Evolutionary conservation across 2,113 vertebrate species (phyloP).

Genomic region (Melanerpes formicivorus): DNA sequence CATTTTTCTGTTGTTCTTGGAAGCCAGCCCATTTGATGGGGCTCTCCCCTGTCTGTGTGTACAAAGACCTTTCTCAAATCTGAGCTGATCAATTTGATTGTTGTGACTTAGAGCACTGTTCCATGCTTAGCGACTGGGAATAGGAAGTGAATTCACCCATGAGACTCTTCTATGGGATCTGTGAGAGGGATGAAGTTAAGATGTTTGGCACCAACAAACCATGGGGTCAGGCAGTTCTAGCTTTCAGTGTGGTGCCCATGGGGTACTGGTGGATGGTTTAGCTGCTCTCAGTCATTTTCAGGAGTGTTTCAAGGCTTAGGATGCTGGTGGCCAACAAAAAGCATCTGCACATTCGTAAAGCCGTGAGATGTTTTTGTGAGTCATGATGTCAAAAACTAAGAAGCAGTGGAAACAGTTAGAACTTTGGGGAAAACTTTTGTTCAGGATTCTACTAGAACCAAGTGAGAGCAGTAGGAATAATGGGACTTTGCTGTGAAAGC

Average conservation of each 20-base stretch:
- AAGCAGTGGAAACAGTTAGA: not conserved
- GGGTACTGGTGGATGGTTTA: not conserved
- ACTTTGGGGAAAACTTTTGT: not conserved
- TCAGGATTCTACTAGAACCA: not conserved
- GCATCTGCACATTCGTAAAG: not conserved
- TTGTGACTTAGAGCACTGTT: not conserved
- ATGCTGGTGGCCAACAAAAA: not conserved
- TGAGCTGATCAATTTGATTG: not conserved
- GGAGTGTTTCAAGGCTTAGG: not conserved
- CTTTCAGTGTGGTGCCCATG: fast-evolving
- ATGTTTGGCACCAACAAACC: not conserved
- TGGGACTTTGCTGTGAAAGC: not conserved
- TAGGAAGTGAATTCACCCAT: not conserved
- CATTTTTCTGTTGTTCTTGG: not conserved
- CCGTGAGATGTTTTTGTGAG: not conserved
- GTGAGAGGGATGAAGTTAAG: not conserved
- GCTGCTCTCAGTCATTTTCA: not conserved
- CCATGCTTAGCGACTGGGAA: fast-evolving
- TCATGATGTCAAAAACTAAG: not conserved
- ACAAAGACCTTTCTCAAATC: not conserved
- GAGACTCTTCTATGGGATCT: not conserved
- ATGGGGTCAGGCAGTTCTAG: not conserved
- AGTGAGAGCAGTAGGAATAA: not conserved
- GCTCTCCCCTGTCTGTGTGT: not conserved
- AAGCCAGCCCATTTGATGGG: not conserved